Evolutionary conservation across 2,888 invertebrate genomes (phyloP), one percentile per base, ranked within the genome.

Genomic region (Eilema sororculum): DNA sequence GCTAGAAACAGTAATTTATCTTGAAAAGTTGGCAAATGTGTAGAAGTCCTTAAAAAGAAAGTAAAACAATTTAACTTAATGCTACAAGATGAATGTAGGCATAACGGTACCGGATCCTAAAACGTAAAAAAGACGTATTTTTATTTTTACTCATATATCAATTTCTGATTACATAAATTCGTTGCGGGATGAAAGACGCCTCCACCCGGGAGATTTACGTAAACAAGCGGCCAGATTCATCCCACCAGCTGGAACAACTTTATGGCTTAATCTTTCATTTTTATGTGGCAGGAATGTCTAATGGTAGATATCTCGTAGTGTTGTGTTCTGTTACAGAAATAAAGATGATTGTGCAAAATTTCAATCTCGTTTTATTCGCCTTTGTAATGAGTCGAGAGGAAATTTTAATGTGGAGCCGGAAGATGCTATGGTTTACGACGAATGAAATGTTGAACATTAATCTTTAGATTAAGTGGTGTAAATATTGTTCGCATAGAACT

Each of bases 211-310:
- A 79, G 87, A 82, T 86, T 84, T 82, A 82, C 76, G 68, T 77
- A 85, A 85, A 85, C 81, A 85, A 65, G 70, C 71, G 72, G 71
- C 72, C 77, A 76, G 81, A 82, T 81, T 84, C 75, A 75, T 81
- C 56, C 58, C 63, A 75, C 72, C 75, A 72, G 67, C 69, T 73
- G 64, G 67, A 75, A 70, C 77, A 79, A 79, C 69, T 86, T 83
- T 82, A 83, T 80, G 71, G 73, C 74, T 81, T 82, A 80, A 85
- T 84, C 79, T 84, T 83, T 84, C 69, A 85, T 85, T 86, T 84
- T 79, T 80, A 81, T 83, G 78, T 74, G 73, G 62, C 72, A 58
- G 59, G 72, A 77, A 81, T 81, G 56, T n/a, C 46, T 72, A 73
- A 81, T 73, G 68, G 67, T n/a, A 25, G 65, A 57, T 65, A 69